phyloP scores from a whole-genome alignment of 2,797 vertebrate genomes.

The Leucoraja ocellata region DNA sequence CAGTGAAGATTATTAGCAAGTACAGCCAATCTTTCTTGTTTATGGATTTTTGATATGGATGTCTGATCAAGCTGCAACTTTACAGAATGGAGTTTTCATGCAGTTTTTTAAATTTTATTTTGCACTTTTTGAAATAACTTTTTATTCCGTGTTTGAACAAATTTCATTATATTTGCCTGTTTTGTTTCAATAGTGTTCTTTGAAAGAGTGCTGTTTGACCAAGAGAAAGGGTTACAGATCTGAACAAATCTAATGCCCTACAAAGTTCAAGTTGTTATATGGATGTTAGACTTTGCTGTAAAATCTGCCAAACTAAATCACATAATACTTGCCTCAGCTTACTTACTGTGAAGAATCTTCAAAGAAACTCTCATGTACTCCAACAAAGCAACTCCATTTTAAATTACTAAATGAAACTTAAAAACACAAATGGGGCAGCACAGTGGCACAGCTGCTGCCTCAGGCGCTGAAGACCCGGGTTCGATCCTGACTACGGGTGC shows the following conservation, averaged over 20 bases:
- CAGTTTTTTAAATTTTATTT: constrained; percentile 24
- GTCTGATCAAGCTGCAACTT: constrained; percentile 9
- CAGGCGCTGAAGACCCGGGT: too few relatives aligned
- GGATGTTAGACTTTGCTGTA: background rate
- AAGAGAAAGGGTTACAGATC: background rate
- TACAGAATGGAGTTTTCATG: background rate
- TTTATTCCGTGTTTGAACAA: constrained; percentile 30
- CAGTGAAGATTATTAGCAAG: background rate
- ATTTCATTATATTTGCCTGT: constrained; percentile 1
- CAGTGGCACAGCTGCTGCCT: too few relatives aligned
- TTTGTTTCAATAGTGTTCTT: constrained; percentile 14
- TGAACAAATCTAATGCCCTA: constrained; percentile 14
- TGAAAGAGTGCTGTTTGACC: background rate
- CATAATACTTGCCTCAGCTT: background rate
- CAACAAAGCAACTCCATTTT: background rate
- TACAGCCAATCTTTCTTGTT: background rate
- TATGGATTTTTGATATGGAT: constrained; percentile 13
- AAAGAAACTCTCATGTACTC: background rate
- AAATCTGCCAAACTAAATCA: background rate
- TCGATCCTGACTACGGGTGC: too few relatives aligned
- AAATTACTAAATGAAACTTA: background rate
- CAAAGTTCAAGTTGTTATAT: background rate
- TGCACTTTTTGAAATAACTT: constrained; percentile 38
- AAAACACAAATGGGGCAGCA: background rate
- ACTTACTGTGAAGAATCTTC: background rate